phyloP scores from a whole-genome alignment of 2,113 vertebrate species.

The Dromaius novaehollandiae region DNA sequence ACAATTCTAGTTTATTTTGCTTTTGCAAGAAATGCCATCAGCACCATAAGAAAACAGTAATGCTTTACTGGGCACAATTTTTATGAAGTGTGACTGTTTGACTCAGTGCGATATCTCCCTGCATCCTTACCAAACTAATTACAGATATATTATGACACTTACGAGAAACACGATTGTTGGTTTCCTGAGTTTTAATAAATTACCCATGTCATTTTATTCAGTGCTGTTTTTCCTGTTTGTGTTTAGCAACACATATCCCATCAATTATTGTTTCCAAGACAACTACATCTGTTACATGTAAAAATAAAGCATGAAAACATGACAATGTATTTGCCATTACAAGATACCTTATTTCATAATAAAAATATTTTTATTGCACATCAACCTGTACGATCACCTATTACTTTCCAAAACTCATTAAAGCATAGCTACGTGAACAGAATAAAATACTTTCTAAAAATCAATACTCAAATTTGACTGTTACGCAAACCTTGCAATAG shows the following conservation, averaged over 20 bases:
- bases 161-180: neutral
- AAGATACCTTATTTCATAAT: neutral
- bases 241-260: neutral
- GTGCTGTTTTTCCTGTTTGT: neutral
- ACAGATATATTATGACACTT: neutral
- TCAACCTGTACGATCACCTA: neutral
- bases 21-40: neutral
- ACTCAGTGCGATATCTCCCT: neutral
- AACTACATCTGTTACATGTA: neutral
- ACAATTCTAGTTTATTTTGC: neutral
- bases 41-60: neutral
- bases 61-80: neutral
- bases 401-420: neutral
- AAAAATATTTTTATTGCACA: neutral
- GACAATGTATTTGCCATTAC: neutral
- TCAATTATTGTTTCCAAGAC: neutral
- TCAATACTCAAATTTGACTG: neutral
- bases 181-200: neutral
- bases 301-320: neutral
- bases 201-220: neutral
- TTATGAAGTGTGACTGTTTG: neutral
- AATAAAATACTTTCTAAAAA: neutral
- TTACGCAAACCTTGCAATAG: neutral
- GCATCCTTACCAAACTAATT: neutral
- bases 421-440: neutral